A percentile compares a stretch with the other conserved stretches of the same genome.
These are phyloP conservation scores for Taeniopygia guttata DNA, from an alignment of 2,797 vertebrate species.

Conservation along the genomic window DNA sequence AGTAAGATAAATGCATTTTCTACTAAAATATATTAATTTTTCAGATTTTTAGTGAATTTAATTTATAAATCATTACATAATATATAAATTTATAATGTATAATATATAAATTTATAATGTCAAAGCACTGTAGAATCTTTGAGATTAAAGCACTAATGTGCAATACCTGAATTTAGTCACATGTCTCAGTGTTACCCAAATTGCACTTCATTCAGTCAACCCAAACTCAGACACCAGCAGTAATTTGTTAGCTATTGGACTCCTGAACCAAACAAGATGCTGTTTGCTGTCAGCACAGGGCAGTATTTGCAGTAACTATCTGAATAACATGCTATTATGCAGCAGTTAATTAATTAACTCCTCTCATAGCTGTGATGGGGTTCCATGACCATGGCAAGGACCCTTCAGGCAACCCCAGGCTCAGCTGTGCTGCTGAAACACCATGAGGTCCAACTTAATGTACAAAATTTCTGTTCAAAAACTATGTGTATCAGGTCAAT, in stretches of 20 bases:
- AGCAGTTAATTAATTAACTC: background rate
- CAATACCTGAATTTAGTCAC: background rate
- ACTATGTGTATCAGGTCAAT: background rate
- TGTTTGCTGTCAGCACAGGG: background rate
- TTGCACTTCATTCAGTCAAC: background rate
- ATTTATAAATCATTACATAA: background rate
- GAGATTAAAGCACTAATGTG: background rate
- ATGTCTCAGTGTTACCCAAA: rapidly evolving
- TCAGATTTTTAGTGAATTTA: background rate
- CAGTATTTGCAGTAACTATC: background rate
- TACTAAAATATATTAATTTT: background rate
- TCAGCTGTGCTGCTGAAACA: background rate
- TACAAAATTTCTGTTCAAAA: background rate
- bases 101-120: background rate
- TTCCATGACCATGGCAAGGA: background rate
- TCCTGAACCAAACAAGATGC: background rate
- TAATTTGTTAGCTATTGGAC: background rate
- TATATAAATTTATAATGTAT: background rate
- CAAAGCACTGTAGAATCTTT: background rate
- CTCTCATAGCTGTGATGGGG: rapidly evolving
- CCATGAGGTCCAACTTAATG: rapidly evolving
- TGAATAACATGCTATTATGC: rapidly evolving
- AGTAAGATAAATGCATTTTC: background rate
- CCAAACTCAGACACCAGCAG: background rate
- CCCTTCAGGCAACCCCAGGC: background rate